Evolutionary conservation across 2,888 invertebrate species (phyloP).

Genomic region (Tachina grossa): DNA sequence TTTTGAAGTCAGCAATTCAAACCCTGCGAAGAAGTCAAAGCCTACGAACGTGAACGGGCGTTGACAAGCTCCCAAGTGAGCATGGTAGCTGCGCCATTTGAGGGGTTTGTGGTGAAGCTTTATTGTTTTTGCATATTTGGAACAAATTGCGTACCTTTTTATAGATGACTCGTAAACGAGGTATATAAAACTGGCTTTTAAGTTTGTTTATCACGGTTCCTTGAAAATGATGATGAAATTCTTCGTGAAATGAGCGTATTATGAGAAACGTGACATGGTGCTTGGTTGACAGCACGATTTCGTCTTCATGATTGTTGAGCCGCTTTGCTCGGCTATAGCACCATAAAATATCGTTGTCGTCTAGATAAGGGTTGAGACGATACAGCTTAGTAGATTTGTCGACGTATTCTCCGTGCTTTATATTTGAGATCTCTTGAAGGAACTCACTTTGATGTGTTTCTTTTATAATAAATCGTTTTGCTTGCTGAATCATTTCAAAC

Average conservation of each 20-base stretch:
- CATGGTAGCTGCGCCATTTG: conserved; percentile 67
- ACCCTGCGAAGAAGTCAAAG: no score
- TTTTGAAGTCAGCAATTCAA: no score
- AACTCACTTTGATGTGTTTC: background rate
- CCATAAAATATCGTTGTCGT: conserved; percentile 53
- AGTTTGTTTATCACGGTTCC: conserved; percentile 62
- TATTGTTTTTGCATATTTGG: conserved; percentile 65
- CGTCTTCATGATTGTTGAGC: conserved; percentile 61
- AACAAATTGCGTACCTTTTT: background rate
- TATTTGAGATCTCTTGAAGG: conserved; percentile 46
- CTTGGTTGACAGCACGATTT: conserved; percentile 19
- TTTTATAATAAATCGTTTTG: background rate
- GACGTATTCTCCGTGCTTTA: conserved; percentile 45
- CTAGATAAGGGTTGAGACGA: conserved; percentile 60
- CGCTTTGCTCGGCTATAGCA: conserved; percentile 45
- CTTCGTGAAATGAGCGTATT: conserved; percentile 59
- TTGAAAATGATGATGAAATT: conserved; percentile 46
- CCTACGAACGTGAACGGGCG: conserved; percentile 70
- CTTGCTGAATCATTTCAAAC: conserved; percentile 9
- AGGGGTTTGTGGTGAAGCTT: conserved; percentile 48
- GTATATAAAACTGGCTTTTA: conserved; percentile 58
- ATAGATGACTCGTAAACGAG: conserved; percentile 61
- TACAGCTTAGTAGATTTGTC: conserved; percentile 50
- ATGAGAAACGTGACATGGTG: conserved; percentile 65
- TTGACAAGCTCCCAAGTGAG: conserved; percentile 59